These are phyloP conservation scores for Hirtodrosophila duncani DNA, from an alignment of 2,888 invertebrate genomes.

Conservation along the genomic window DNA sequence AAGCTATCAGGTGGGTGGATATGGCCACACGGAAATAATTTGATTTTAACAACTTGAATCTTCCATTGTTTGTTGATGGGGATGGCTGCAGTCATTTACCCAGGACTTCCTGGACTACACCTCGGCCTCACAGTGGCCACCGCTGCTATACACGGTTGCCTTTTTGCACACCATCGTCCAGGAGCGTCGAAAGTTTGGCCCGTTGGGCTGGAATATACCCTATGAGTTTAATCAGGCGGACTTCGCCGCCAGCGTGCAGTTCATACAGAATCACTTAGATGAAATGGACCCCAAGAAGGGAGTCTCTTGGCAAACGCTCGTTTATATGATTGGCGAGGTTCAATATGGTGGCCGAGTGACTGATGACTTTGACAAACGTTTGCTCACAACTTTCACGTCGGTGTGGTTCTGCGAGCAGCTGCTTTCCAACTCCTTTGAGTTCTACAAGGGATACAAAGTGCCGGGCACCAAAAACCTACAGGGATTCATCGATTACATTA, in stretches of 20 bases:
- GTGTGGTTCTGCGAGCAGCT: slow-evolving; percentile 97
- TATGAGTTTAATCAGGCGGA: slow-evolving; percentile 97
- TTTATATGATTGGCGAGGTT: slow-evolving; percentile 97
- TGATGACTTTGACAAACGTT: slow-evolving; percentile 96
- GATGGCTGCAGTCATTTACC: slow-evolving; percentile 71
- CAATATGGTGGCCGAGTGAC: slow-evolving; percentile 94
- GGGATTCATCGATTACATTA: slow-evolving; percentile 91
- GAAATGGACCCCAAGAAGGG: slow-evolving; percentile 98
- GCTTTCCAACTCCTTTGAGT: slow-evolving; percentile 92
- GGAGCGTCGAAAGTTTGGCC: slow-evolving; percentile 96
- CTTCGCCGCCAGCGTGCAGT: slow-evolving; percentile 96
- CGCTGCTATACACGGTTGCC: slow-evolving; percentile 93
- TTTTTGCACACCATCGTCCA: slow-evolving; percentile 97
- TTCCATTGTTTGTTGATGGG: slow-evolving; percentile 2
- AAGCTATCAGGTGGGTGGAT: slow-evolving; percentile 85
- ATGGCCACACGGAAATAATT: not conserved
- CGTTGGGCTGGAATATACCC: slow-evolving; percentile 97
- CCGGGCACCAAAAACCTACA: slow-evolving; percentile 89
- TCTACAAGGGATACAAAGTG: slow-evolving; percentile 95
- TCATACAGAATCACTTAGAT: slow-evolving; percentile 96
- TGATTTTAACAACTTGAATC: slow-evolving; percentile 9
- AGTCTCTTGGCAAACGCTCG: slow-evolving; percentile 97
- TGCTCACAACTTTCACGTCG: slow-evolving; percentile 94
- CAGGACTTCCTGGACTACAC: slow-evolving; percentile 96
- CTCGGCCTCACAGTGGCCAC: slow-evolving; percentile 94